Base-by-base conservation (phyloP, 2,113 vertebrate genomes). In the Eublepharis macularius region DNA sequence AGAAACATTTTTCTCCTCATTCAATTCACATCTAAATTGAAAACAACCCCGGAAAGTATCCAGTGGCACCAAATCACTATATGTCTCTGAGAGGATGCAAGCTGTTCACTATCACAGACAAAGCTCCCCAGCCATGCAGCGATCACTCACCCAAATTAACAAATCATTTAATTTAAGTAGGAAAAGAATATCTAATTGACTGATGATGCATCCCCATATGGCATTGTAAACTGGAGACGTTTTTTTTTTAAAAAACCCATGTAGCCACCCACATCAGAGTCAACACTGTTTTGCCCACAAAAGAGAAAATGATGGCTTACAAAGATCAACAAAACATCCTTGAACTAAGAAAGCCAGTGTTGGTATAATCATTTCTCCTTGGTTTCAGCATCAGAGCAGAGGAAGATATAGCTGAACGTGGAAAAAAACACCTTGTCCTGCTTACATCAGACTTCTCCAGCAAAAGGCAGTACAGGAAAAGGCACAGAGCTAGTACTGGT, bases 91-190 rank as follows among this genome's bases (percentile, higher is more conserved):
- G 69, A 95, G 93, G 66, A 1, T 32, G 86, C 95, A 96, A 96
- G 96, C 96, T 97, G 95, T 96, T 96, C 69, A 1, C 60, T 91
- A 84, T 73, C 90, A 93, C 90, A 91, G 87, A 92, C 86, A 74
- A 93, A 94, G 87, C 91, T 91, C 93, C 88, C 82, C 0, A 57
- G 94, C 92, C 86, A 72, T 1, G 29, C 91, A 93, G 94, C 1
- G 89, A 96, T 96, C 95, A 93, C 94, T 96, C 96, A 96, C 92
- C 88, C 94, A 94, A 94, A 97, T 96, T 97, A 96, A 96, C 95
- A 97, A 96, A 97, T 96, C 95, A 96, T 96, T 96, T 94, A 94
- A 94, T 94, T 96, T 95, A 94, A 94, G 90, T 94, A 95, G 72
- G 91, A 94, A 93, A 93, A 94, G 93, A 92, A 94, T 90, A 87